Percentiles rank a stretch among this genome's conserved stretches.
phyloP scores from a whole-genome alignment of 2,797 vertebrate genomes.

The Uromys caudimaculatus region DNA sequence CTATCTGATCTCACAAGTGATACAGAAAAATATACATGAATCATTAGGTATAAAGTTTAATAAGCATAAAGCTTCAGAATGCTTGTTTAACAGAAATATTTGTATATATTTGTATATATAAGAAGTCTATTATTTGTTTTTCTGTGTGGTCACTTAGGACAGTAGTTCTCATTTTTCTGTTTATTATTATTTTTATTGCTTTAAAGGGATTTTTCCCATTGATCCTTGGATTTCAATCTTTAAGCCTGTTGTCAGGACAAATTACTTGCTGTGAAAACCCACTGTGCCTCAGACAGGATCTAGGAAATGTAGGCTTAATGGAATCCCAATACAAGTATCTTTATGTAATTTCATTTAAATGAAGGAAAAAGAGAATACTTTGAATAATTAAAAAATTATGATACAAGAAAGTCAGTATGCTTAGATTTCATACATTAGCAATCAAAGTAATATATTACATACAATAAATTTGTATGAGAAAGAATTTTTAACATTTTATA shows the following conservation, averaged over 20 bases:
- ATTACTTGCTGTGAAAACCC: constrained; percentile 90
- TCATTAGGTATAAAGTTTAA: constrained; percentile 1
- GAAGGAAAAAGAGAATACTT: constrained; percentile 47
- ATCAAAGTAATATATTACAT: background rate
- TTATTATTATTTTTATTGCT: constrained; percentile 87
- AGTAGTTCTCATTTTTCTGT: constrained; percentile 86
- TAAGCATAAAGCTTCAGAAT: constrained; percentile 39
- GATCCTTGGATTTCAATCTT: constrained; percentile 89
- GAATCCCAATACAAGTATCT: constrained; percentile 85
- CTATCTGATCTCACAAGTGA: background rate
- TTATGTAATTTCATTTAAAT: constrained; percentile 75
- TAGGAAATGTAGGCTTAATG: constrained; percentile 89
- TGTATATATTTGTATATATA: constrained; percentile 6
- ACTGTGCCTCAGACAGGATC: constrained; percentile 88
- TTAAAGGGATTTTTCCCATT: constrained; percentile 88
- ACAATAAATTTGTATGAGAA: rapidly evolving
- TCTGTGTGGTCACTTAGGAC: constrained; percentile 85
- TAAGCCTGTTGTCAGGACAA: constrained; percentile 89
- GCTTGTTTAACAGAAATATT: constrained; percentile 66
- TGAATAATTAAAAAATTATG: constrained; percentile 46
- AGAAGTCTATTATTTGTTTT: constrained; percentile 55
- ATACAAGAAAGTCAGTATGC: constrained; percentile 73
- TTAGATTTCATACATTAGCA: background rate
- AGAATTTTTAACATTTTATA: background rate
- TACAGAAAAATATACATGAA: constrained; percentile 44